A percentile compares a stretch with the other conserved stretches of the same genome.
Conservation (phyloP, 2,797 vertebrate genomes). For the Heterohyrax brucei region DNA sequence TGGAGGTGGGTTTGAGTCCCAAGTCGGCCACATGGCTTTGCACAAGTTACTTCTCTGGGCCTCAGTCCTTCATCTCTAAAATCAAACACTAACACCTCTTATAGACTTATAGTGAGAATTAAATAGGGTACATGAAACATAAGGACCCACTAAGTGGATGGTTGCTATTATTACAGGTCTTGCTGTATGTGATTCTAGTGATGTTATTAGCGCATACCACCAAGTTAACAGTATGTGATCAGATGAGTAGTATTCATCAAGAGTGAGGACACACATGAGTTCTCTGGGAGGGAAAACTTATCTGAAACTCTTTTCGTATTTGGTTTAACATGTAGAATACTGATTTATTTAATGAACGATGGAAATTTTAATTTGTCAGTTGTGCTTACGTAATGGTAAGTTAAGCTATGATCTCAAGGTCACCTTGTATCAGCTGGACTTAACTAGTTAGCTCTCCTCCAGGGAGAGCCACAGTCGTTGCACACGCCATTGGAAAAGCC, state of each 20-base stretch:
- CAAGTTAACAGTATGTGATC: not conserved
- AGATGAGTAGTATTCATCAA: not conserved
- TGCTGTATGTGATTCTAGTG: accelerated
- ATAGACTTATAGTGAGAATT: not conserved
- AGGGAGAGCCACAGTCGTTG: not conserved
- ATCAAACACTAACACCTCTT: not conserved
- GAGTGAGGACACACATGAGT: not conserved
- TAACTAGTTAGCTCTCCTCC: not conserved
- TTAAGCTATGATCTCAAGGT: not conserved
- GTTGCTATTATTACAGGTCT: not conserved
- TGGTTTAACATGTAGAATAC: not conserved
- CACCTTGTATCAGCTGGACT: not conserved
- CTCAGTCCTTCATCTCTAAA: not conserved
- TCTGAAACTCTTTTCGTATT: not conserved
- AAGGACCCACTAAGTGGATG: not conserved
- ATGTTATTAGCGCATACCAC: not conserved
- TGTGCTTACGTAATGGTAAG: not conserved
- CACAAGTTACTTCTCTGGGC: not conserved
- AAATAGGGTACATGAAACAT: not conserved
- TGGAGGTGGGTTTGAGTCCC: not conserved
- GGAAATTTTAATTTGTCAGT: not conserved
- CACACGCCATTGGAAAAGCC: not conserved
- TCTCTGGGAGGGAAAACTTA: not conserved
- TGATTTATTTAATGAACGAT: not conserved
- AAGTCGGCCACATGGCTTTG: not conserved